Evolutionary conservation across 2,797 vertebrate species (phyloP), one percentile per base, ranked within the genome.

Genomic region (Microctenopoma lineatum): DNA sequence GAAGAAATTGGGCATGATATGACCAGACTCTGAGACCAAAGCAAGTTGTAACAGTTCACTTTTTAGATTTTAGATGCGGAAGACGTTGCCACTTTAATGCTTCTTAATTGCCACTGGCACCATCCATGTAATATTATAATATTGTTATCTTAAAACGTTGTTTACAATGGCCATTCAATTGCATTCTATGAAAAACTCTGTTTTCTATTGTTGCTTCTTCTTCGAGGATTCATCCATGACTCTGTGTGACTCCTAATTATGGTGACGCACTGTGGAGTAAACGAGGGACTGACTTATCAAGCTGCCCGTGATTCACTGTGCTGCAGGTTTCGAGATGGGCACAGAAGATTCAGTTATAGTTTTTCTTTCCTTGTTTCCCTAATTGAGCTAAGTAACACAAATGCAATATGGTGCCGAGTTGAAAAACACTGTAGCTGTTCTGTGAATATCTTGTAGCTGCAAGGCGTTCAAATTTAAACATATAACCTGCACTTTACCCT

Each of bases 241-340:
- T 48, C 54, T 57, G 48, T 45, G 57, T 45, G 47, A 29, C 58
- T 78, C 65, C 67, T 80, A 56, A 81, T 80, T 77, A 80, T n/a
- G 26, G 46, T 36, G 70, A 71, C 53, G 51, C 25, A 11, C 65
- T 52, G 39, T 14, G 59, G 61, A 73, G 51, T 63, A 64, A 79
- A 61, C 7, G 12, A 62, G 55, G 65, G 47, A 56, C 41, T 55
- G 66, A 73, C 65, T 65, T 70, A 59, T 70, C 70, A 42, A 36
- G 44, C 58, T 45, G 59, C 73, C 63, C 80, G 70, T 84, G 73
- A 81, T 70, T 78, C 56, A 68, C 34, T 53, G n/a, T 47, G 58
- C 52, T 34, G 3, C 1, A 7, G 59, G 26, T 45, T 74, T 27
- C n/a, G 21, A 32, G 61, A 79, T 66, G 54, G 61, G 57, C 67